These are phyloP conservation scores for Volucella bombylans DNA, from an alignment of 2,888 invertebrate genomes.

Conservation along the genomic window DNA sequence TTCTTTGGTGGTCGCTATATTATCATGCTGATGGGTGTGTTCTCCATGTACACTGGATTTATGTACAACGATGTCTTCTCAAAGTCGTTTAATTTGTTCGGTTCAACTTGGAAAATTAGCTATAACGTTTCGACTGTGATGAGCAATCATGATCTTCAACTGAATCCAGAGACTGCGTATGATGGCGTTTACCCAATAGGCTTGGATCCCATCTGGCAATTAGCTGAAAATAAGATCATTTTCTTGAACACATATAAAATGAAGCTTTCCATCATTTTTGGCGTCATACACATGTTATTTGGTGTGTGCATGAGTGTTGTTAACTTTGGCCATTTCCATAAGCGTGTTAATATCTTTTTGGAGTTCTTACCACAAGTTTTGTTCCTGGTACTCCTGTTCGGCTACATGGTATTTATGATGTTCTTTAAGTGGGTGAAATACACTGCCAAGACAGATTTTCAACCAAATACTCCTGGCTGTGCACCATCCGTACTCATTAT, in stretches of 20 bases:
- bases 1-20: slow-evolving; percentile 99
- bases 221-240: slow-evolving; percentile 94
- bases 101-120: slow-evolving; percentile 90
- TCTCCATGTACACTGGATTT: slow-evolving; percentile 98
- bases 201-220: slow-evolving; percentile 90
- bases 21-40: slow-evolving; percentile 97
- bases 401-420: slow-evolving; percentile 95
- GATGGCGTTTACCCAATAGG: slow-evolving; percentile 89
- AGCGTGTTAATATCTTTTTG: slow-evolving; percentile 87
- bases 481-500: slow-evolving; percentile 90
- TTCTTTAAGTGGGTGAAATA: slow-evolving; percentile 94
- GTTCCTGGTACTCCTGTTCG: slow-evolving; percentile 93
- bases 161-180: slow-evolving; percentile 86
- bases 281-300: slow-evolving; percentile 96
- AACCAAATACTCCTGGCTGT: slow-evolving; percentile 83
- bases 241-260: slow-evolving; percentile 98
- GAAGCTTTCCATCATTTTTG: slow-evolving; percentile 96
- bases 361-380: slow-evolving; percentile 96
- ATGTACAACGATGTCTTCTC: slow-evolving; percentile 99
- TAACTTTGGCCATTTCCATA: slow-evolving; percentile 89
- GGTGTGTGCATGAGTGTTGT: slow-evolving; percentile 92
- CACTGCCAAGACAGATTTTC: slow-evolving; percentile 81
- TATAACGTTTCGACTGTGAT: slow-evolving; percentile 84
- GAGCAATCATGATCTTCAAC: slow-evolving; percentile 83
- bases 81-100: slow-evolving; percentile 96